Base-by-base conservation (phyloP, 2,888 invertebrate species). In the Chloromyia formosa region DNA sequence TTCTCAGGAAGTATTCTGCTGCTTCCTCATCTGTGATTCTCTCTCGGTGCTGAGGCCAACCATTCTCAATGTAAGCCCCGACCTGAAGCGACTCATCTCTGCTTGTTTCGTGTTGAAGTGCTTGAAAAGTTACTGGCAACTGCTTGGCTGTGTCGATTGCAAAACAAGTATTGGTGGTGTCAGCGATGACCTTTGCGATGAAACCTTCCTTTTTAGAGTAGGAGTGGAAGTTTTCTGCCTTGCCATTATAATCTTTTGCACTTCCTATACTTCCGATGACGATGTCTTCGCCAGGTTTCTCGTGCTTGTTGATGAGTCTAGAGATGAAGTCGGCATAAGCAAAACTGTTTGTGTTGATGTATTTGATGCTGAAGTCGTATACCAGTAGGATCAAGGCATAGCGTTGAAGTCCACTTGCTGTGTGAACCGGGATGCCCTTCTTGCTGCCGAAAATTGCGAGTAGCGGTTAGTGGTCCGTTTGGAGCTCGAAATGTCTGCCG, bases 401-500 rank as follows among this genome's bases (percentile, higher is more conserved):
- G 49, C 75, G 35, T n/a, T 72, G 72, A 54, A 76, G 58, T 27
- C 72, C 53, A 20, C 69, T 72, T 18, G 74, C 64, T 23, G 64
- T 72, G 20, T 61, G 20, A 61, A 20, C 53, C 22, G 76, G 72
- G 3, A 76, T 64, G n/a, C 72, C 66, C 20, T 56, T 76, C 40
- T 73, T 64, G 7, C 27, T 49, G 10, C n/a, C 69, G 49, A 77
- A 75, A 18, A 77, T 75, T 35, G 64, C 75, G 10, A 74, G n/a
- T 54, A 83, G 58, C 1, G 68, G 68, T n/a, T 74, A 58, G 56
- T 66, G 74, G 53, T 74, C 68, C 3, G 82, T 82, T 16, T 80
- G 71, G 9, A 83, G 76, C 9, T 75, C 78, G 77, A 83, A 83
- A 20, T 78, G 75, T 23, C 79, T 73, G 18, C 82, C 83, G 78